These are phyloP conservation scores for Octodonta nipae DNA, from an alignment of 2,888 invertebrate species.

Conservation along the genomic window DNA sequence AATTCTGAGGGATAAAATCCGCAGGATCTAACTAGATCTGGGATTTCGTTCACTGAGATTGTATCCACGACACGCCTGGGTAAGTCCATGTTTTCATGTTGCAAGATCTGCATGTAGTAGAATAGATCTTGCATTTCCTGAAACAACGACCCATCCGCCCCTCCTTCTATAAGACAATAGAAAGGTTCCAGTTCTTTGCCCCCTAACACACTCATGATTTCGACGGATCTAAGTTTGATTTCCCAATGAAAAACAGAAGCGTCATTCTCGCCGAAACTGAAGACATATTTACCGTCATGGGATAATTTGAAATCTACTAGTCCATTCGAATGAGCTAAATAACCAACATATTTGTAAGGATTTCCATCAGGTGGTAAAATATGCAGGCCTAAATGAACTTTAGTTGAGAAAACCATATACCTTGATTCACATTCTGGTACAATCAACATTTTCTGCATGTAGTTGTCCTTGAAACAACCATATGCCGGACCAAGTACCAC, in stretches of 20 bases:
- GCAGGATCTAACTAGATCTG: conserved; percentile 59
- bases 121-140: conserved; percentile 60
- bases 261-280: conserved; percentile 43
- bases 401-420: conserved; percentile 50
- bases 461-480: conserved; percentile 38
- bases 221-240: conserved; percentile 37
- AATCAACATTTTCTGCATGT: conserved; percentile 40
- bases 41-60: conserved; percentile 52
- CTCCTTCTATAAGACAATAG: conserved; percentile 57
- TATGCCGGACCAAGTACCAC: conserved; percentile 56
- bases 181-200: conserved; percentile 51
- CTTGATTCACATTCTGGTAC: conserved; percentile 28
- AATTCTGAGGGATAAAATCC: conserved; percentile 64
- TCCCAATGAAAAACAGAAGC: conserved; percentile 44
- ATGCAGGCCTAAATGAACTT: conserved; percentile 53
- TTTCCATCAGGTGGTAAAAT: conserved; percentile 60
- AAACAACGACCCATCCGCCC: conserved; percentile 56
- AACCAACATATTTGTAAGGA: conserved; percentile 50
- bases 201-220: conserved; percentile 39
- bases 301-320: conserved; percentile 38
- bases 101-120: conserved; percentile 62
- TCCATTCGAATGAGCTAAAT: conserved; percentile 52
- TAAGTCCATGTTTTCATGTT: conserved; percentile 53
- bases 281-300: conserved; percentile 38
- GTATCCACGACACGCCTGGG: conserved; percentile 45